phyloP scores from a whole-genome alignment of 2,888 invertebrate genomes.

The Chymomyza fuscimana region DNA sequence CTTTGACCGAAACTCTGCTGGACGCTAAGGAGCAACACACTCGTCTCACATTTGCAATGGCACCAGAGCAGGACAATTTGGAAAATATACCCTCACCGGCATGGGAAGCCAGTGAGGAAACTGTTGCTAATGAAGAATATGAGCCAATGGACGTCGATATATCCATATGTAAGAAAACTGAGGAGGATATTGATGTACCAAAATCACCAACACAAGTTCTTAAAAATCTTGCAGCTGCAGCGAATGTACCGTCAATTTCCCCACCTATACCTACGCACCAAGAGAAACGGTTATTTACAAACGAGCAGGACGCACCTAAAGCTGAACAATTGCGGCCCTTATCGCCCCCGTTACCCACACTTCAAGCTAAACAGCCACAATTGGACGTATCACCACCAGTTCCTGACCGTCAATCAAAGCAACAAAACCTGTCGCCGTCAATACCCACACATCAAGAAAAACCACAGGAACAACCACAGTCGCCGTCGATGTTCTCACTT shows the following conservation, averaged over 20 bases:
- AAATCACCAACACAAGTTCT: neutral
- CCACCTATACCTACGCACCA: conserved; percentile 48
- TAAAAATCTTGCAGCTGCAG: neutral
- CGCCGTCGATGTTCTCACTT: neutral
- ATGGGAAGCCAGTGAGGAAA: conserved; percentile 46
- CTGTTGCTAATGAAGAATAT: neutral
- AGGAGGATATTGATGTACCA: neutral
- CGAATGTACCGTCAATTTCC: conserved; percentile 6
- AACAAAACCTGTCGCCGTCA: neutral
- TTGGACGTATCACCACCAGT: conserved; percentile 11
- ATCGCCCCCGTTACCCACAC: conserved; percentile 25
- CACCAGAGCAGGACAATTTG: conserved; percentile 7
- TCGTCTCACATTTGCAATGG: conserved; percentile 46
- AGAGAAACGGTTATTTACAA: neutral
- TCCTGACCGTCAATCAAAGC: neutral
- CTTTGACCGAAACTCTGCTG: neutral
- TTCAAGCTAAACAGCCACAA: neutral
- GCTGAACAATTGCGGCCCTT: neutral
- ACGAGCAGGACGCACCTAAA: neutral
- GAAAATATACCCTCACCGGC: conserved; percentile 36
- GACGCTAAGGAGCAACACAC: neutral
- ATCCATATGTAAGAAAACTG: conserved; percentile 29
- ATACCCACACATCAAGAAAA: neutral
- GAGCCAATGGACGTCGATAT: conserved; percentile 75
- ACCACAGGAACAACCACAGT: neutral